Evolutionary conservation across 2,888 invertebrate species (phyloP).

Genomic region (Myathropa florea): DNA sequence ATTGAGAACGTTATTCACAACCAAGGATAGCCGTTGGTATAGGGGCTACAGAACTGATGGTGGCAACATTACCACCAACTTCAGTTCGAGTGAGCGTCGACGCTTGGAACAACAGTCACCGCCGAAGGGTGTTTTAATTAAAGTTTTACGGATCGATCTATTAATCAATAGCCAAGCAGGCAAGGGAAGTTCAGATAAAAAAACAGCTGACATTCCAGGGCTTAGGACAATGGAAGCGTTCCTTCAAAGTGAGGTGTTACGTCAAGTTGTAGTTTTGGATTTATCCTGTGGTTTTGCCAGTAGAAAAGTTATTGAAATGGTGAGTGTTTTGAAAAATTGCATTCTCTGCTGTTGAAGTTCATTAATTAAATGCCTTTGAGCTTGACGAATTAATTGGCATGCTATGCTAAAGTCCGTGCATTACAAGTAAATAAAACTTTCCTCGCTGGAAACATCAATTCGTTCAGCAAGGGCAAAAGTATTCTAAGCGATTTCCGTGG

Average conservation of each 20-base stretch:
- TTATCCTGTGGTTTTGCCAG: slow-evolving; percentile 78
- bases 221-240: slow-evolving; percentile 69
- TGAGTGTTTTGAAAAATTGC: slow-evolving; percentile 72
- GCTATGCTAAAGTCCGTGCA: too few species aligned
- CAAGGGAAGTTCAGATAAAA: slow-evolving; percentile 34
- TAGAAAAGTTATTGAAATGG: slow-evolving; percentile 78
- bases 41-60: slow-evolving; percentile 38
- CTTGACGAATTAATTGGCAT: not conserved
- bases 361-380: not conserved
- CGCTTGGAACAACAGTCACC: slow-evolving; percentile 43
- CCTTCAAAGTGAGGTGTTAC: slow-evolving; percentile 75
- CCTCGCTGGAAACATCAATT: too few species aligned
- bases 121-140: slow-evolving; percentile 74
- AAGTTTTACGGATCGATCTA: slow-evolving; percentile 75
- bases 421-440: too few species aligned
- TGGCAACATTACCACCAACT: slow-evolving; percentile 37
- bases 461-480: too few species aligned
- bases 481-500: too few species aligned
- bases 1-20: slow-evolving; percentile 61
- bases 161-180: slow-evolving; percentile 69
- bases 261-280: slow-evolving; percentile 78
- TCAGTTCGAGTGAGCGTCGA: slow-evolving; percentile 35
- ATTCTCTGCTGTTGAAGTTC: not conserved
- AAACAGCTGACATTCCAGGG: slow-evolving; percentile 1
- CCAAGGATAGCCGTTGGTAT: slow-evolving; percentile 54